These are phyloP conservation scores for Boleophthalmus pectinirostris DNA, from an alignment of 2,113 vertebrate genomes.

Conservation along the genomic window DNA sequence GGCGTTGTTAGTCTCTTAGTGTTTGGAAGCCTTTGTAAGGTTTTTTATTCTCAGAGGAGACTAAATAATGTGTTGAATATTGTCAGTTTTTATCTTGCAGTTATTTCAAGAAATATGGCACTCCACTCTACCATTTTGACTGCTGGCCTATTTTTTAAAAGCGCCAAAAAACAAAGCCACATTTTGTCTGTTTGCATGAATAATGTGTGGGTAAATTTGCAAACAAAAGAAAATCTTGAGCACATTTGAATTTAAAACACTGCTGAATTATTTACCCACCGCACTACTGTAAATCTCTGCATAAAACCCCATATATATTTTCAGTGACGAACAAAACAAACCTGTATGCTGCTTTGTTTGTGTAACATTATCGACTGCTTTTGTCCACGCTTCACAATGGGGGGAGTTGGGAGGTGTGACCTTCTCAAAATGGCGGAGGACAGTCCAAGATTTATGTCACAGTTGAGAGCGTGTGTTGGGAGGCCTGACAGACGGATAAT, in stretches of 20 bases:
- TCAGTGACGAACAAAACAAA: neutral
- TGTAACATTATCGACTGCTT: constrained; percentile 60
- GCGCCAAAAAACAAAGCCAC: neutral
- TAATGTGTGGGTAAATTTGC: neutral
- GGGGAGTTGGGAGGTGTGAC: constrained; percentile 65
- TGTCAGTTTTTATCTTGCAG: neutral
- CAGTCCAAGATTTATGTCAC: constrained; percentile 77
- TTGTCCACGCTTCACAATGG: constrained; percentile 67
- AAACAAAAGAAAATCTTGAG: neutral
- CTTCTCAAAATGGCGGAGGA: constrained; percentile 73
- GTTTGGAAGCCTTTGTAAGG: neutral
- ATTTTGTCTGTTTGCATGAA: constrained; percentile 8
- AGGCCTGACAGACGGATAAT: constrained; percentile 79
- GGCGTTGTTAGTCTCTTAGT: neutral
- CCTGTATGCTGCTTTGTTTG: constrained; percentile 41
- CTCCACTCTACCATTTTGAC: constrained; percentile 4
- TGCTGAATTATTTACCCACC: neutral
- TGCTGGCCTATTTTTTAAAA: constrained; percentile 1
- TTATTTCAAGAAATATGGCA: neutral
- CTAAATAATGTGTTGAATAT: neutral
- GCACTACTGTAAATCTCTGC: neutral
- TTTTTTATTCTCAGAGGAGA: neutral
- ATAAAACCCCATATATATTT: neutral
- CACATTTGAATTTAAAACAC: constrained; percentile 1
- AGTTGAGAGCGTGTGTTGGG: constrained; percentile 77